Percentiles rank a stretch among this genome's conserved stretches.
Conservation (phyloP, 1,140 invertebrate genomes). For the Drosophila mauritiana region DNA sequence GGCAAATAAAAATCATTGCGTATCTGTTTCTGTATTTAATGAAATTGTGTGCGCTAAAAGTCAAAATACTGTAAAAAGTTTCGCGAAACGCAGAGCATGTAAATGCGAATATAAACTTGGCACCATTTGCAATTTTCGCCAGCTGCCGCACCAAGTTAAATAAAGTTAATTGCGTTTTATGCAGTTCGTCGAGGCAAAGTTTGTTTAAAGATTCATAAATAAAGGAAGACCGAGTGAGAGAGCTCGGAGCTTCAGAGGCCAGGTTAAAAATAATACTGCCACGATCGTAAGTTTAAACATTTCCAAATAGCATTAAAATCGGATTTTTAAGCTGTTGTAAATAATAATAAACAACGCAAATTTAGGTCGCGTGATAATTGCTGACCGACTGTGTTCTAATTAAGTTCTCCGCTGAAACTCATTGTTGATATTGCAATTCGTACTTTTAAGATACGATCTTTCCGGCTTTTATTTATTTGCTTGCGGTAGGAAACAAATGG, state of each 20-base stretch:
- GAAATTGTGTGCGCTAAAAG: conserved; percentile 59
- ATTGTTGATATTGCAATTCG: conserved; percentile 29
- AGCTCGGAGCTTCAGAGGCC: conserved; percentile 20
- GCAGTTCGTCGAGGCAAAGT: conserved; percentile 39
- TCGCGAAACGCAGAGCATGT: conserved; percentile 23
- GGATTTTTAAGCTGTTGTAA: conserved; percentile 24
- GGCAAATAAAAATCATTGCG: conserved; percentile 41
- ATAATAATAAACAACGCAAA: conserved; percentile 34
- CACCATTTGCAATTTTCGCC: conserved; percentile 47
- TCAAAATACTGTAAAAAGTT: conserved; percentile 51
- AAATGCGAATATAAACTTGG: conserved; percentile 68
- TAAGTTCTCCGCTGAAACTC: background rate
- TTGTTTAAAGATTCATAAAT: conserved; percentile 67
- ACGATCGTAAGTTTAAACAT: conserved; percentile 38
- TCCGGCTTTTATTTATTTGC: background rate
- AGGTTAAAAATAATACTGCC: conserved; percentile 41
- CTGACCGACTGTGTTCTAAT: conserved; percentile 16
- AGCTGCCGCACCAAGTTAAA: conserved; percentile 54
- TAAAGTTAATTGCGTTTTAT: conserved; percentile 75
- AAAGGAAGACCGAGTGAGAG: conserved; percentile 12
- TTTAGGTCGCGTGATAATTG: conserved; percentile 35
- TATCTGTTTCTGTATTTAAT: conserved; percentile 35
- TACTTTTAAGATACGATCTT: conserved; percentile 3
- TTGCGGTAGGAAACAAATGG: conserved; percentile 13
- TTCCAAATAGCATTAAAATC: conserved; percentile 30